Conservation (phyloP, 1,140 invertebrate genomes). For the Micrasema minimum region DNA sequence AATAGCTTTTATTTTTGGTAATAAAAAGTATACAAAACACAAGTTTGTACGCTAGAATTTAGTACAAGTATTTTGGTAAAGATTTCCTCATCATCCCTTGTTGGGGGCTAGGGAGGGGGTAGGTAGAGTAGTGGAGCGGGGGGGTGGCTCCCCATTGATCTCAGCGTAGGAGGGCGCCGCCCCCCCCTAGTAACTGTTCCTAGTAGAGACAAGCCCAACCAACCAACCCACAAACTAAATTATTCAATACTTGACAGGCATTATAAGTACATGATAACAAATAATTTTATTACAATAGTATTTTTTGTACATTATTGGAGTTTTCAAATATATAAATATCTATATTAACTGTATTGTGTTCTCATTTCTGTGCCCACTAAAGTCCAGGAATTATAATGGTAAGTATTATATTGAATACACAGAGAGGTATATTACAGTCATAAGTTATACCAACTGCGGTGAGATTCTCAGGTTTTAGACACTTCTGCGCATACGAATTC, state of each 20-base stretch:
- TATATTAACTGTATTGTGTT: conserved; percentile 43
- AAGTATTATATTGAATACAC: too few species aligned
- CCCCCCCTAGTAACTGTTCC: conserved; percentile 33
- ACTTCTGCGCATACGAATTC: too few species aligned
- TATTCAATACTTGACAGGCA: conserved; percentile 52
- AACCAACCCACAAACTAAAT: conserved; percentile 47
- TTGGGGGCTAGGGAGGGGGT: not conserved
- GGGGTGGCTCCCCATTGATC: conserved; percentile 33
- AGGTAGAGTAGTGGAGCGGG: not conserved
- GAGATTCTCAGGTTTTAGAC: too few species aligned
- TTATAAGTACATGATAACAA: conserved; percentile 56
- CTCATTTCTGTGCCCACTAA: not conserved
- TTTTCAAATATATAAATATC: conserved; percentile 67
- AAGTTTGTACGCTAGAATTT: conserved; percentile 44
- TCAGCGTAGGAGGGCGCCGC: conserved; percentile 29
- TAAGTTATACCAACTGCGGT: too few species aligned
- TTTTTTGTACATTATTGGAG: conserved; percentile 68
- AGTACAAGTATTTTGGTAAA: conserved; percentile 49
- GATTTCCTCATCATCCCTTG: conserved; percentile 10
- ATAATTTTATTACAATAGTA: conserved; percentile 68
- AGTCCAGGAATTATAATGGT: too few species aligned
- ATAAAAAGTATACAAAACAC: conserved; percentile 48
- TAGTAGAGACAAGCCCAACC: conserved; percentile 41
- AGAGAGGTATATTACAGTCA: too few species aligned
- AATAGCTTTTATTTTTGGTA: conserved; percentile 54